Conservation (phyloP, 2,797 vertebrate species). For the Eulemur mongoz region DNA sequence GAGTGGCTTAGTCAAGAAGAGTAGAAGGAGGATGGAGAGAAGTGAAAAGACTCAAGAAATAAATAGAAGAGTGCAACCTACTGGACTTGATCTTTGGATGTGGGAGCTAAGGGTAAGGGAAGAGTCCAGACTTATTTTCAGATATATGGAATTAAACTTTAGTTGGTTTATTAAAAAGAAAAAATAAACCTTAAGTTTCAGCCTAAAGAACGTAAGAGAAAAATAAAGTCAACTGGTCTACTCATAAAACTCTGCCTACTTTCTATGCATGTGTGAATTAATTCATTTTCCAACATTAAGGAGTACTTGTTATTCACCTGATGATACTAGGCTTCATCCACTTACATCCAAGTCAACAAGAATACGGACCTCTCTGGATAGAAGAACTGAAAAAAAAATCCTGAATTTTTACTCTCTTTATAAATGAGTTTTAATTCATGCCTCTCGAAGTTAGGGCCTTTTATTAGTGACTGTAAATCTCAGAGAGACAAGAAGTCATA, state of each 20-base stretch:
- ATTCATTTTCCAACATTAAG: not conserved
- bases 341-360: not conserved
- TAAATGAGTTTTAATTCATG: conserved; percentile 86
- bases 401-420: conserved; percentile 67
- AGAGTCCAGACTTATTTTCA: not conserved
- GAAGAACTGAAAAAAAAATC: not conserved
- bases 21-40: no score
- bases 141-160: not conserved
- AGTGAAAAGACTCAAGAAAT: not conserved
- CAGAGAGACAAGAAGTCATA: conserved; percentile 82
- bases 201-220: not conserved
- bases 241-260: not conserved
- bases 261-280: not conserved
- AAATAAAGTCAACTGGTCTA: not conserved
- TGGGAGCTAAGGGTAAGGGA: not conserved
- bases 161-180: not conserved
- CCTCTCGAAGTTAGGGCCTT: conserved; percentile 76
- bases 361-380: not conserved
- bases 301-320: not conserved
- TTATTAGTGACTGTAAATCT: conserved; percentile 87
- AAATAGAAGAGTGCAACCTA: not conserved
- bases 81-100: accelerated
- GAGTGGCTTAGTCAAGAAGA: not conserved
- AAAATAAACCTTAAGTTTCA: not conserved
- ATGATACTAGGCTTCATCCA: not conserved